Conservation (phyloP, 2,113 vertebrate genomes). For the Xenus cinereus region DNA sequence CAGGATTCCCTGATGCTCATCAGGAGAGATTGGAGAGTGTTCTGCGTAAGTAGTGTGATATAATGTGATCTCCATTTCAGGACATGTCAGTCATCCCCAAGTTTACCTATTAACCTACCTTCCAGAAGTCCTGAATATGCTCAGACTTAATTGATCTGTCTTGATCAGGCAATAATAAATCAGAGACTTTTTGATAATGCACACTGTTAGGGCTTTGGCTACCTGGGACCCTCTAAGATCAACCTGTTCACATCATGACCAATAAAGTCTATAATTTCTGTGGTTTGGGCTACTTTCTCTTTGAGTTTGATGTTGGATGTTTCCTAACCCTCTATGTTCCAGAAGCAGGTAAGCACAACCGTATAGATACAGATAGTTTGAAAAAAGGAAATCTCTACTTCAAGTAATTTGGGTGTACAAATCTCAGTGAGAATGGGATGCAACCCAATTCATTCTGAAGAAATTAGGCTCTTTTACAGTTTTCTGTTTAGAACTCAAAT, state of each 20-base stretch:
- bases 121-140: neutral
- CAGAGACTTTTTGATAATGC: neutral
- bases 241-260: neutral
- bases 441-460: neutral
- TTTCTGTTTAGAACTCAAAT: neutral
- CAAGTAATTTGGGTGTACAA: neutral
- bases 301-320: neutral
- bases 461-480: neutral
- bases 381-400: neutral
- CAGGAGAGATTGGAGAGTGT: neutral
- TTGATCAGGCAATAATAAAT: neutral
- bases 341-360: neutral
- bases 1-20: neutral
- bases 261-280: neutral
- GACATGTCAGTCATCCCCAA: neutral
- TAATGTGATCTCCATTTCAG: neutral
- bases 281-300: neutral
- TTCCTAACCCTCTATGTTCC: neutral
- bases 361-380: neutral
- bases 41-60: neutral
- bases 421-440: neutral
- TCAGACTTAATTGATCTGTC: neutral
- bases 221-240: neutral
- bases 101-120: neutral
- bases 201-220: neutral